Percentiles rank a stretch among this genome's conserved stretches.
Conservation (phyloP, 2,888 invertebrate genomes). For the Dryobota labecula region DNA sequence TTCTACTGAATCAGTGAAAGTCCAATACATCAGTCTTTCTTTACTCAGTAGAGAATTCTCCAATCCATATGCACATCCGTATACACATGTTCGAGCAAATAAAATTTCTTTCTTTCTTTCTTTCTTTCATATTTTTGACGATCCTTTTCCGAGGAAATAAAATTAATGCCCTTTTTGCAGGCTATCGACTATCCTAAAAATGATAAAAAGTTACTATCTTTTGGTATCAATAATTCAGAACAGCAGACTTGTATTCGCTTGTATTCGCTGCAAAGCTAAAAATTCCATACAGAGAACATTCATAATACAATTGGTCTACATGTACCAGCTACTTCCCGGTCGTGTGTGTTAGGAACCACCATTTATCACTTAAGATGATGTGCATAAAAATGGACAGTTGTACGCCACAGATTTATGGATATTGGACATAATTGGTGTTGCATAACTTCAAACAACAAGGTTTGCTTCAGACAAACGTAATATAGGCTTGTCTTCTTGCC, state of each 20-base stretch:
- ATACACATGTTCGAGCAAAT: too few relatives aligned
- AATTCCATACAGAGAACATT: constrained; percentile 24
- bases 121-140: not conserved
- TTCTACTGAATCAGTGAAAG: too few relatives aligned
- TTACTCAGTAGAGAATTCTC: not conserved
- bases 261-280: not conserved
- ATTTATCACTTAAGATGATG: constrained; percentile 80
- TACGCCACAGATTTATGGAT: constrained; percentile 74
- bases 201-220: not conserved
- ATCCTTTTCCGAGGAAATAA: not conserved
- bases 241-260: not conserved
- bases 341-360: constrained; percentile 69
- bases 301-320: constrained; percentile 72
- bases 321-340: constrained; percentile 76
- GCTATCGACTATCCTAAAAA: not conserved
- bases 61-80: too few relatives aligned
- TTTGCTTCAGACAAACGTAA: not conserved
- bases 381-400: constrained; percentile 70
- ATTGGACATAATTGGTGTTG: constrained; percentile 60
- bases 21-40: not conserved
- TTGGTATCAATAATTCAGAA: not conserved
- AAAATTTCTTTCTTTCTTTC: too few relatives aligned
- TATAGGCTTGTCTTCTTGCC: not conserved
- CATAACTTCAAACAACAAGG: constrained; percentile 11
- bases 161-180: not conserved